A percentile compares a stretch with the other conserved stretches of the same genome.
Evolutionary conservation across 2,797 vertebrate genomes (phyloP).

Genomic region (Molossus alvarezi): DNA sequence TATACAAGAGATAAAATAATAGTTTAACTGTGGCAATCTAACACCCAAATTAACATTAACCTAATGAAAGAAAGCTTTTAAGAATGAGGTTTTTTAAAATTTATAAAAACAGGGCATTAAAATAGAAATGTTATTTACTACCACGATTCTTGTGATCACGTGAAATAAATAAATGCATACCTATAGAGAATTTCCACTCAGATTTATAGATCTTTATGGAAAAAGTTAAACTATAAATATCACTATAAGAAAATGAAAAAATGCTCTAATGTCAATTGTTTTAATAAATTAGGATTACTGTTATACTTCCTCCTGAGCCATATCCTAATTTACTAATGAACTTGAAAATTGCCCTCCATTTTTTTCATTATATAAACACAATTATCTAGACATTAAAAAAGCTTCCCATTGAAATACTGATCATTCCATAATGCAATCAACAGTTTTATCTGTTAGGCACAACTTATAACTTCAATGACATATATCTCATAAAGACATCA

Average conservation of each 20-base stretch:
- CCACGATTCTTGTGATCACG: constrained; percentile 74
- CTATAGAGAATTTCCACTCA: constrained; percentile 68
- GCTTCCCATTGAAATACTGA: constrained; percentile 68
- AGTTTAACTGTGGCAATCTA: constrained; percentile 68
- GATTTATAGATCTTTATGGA: constrained; percentile 58
- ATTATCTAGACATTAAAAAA: constrained; percentile 73
- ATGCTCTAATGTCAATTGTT: constrained; percentile 20
- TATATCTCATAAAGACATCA: constrained; percentile 56
- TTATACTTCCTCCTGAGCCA: not conserved
- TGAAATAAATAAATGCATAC: constrained; percentile 70
- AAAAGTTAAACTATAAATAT: constrained; percentile 56
- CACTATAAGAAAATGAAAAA: constrained; percentile 60
- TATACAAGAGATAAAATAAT: constrained; percentile 73
- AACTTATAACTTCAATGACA: constrained; percentile 67
- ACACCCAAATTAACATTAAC: constrained; percentile 75
- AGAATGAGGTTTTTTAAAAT: constrained; percentile 65
- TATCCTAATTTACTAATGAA: constrained; percentile 23
- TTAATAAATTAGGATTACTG: constrained; percentile 58
- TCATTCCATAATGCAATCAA: constrained; percentile 67
- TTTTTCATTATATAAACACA: constrained; percentile 68
- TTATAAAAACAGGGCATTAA: constrained; percentile 73
- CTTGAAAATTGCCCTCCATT: constrained; percentile 53
- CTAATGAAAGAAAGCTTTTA: constrained; percentile 62
- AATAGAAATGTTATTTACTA: constrained; percentile 68
- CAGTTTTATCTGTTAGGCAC: constrained; percentile 48